Base-by-base conservation (phyloP, 2,888 invertebrate genomes). In the Acronicta psi region DNA sequence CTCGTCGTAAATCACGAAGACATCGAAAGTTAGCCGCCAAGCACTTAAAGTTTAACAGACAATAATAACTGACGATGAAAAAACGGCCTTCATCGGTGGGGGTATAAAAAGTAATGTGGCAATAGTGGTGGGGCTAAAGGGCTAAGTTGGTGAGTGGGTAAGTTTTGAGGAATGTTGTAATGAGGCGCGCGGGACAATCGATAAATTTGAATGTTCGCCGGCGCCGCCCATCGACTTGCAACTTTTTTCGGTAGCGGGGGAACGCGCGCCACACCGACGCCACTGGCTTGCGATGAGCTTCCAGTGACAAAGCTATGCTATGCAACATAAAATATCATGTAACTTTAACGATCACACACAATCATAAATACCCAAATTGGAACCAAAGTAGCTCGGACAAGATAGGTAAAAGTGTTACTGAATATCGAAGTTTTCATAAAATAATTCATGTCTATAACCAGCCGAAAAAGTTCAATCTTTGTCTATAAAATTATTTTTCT, bases 41-140 rank as follows among this genome's bases (percentile, higher is more conserved):
- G 91, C 91, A 92, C 93, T 93, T 93, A 93, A 94, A 93, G 86
- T 94, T 94, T 94, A 93, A 93, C 93, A 90, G 92, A 91, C 90
- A 92, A 92, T 93, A 93, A 93, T 93, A 92, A 91, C 91, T 84
- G 88, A 78, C 88, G 69, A 91, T 91, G 90, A 91, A 92, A 93
- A 92, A 92, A 89, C 87, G 88, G 87, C 87, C 88, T 86, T 81
- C 82, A 80, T 78, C 76, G 77, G 76, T 66, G 69, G 75, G 80
- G 82, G 85, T 83, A 91, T 91, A 92, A 92, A 93, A 92, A 92
- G 88, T 92, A 92, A 92, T 91, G 92, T 89, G 88, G 84, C 84
- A 83, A 87, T 90, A 88, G 89, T 90, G 81, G 81, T 75, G 84
- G 84, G 83, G 79, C 83, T 86, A 88, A 92, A 93, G 92, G 93